Evolutionary conservation across 2,797 vertebrate species (phyloP).

Genomic region (Ateles fusciceps): DNA sequence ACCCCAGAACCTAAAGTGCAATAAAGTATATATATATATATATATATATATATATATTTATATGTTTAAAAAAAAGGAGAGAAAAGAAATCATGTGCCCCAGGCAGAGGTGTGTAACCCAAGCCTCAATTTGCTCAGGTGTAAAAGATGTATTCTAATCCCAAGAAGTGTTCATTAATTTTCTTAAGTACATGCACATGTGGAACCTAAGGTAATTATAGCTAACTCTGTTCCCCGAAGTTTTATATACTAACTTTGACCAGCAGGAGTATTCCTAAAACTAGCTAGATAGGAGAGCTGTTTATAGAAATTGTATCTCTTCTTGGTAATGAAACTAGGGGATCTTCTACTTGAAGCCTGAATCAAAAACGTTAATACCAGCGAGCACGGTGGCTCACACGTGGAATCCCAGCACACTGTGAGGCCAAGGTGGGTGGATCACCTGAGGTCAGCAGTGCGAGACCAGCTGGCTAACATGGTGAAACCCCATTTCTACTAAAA

Average conservation of each 20-base stretch:
- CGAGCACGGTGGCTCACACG: not conserved
- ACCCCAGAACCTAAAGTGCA: no score
- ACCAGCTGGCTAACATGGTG: not conserved
- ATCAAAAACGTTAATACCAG: not conserved
- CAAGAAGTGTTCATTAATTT: not conserved
- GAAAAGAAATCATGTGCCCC: no score
- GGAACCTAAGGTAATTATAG: no score
- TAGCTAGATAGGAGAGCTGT: not conserved
- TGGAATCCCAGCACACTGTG: not conserved
- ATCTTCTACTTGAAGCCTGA: not conserved
- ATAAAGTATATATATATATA: no score
- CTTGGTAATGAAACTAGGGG: not conserved
- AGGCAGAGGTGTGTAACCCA: not conserved
- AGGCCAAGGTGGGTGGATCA: not conserved
- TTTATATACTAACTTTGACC: not conserved
- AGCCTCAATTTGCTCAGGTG: not conserved
- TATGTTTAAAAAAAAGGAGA: no score
- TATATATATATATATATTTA: no score
- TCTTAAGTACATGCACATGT: not conserved
- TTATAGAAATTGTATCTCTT: not conserved
- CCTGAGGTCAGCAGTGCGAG: not conserved
- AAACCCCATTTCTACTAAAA: not conserved
- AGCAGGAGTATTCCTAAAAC: not conserved
- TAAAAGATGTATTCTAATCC: not conserved
- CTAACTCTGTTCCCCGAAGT: rapidly evolving